A percentile compares a stretch with the other conserved stretches of the same genome.
phyloP scores from a whole-genome alignment of 2,113 vertebrate genomes.

The Podiceps cristatus region DNA sequence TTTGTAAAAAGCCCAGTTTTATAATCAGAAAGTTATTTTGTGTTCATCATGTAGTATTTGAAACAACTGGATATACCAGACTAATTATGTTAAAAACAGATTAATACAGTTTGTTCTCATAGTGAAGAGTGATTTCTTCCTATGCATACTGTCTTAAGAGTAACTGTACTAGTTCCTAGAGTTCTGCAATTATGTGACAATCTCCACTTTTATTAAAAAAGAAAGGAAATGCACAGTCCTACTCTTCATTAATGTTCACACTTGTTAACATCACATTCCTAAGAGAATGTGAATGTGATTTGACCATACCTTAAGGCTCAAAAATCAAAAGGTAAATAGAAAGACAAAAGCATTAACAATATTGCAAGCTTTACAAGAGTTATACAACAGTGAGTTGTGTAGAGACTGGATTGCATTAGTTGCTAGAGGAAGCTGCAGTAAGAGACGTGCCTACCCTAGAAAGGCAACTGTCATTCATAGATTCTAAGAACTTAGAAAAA shows the following conservation, averaged over 20 bases:
- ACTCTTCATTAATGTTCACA: neutral
- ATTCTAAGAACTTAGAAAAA: neutral
- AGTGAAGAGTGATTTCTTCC: neutral
- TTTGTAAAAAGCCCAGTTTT: neutral
- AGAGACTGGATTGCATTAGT: neutral
- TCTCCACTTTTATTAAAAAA: neutral
- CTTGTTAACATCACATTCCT: neutral
- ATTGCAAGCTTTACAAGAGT: neutral
- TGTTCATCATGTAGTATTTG: neutral
- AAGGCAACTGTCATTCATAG: neutral
- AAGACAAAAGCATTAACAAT: neutral
- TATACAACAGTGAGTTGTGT: neutral
- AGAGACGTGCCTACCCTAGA: neutral
- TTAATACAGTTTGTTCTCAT: neutral
- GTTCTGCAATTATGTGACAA: neutral
- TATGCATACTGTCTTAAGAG: neutral
- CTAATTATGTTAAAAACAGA: neutral
- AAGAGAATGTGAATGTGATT: neutral
- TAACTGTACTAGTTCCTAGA: neutral
- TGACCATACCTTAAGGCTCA: neutral
- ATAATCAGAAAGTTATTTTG: neutral
- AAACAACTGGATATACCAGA: neutral
- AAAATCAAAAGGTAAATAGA: neutral
- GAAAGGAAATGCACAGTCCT: neutral
- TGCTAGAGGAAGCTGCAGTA: neutral